Conservation (phyloP, 2,113 vertebrate genomes). For the Zootoca vivipara region DNA sequence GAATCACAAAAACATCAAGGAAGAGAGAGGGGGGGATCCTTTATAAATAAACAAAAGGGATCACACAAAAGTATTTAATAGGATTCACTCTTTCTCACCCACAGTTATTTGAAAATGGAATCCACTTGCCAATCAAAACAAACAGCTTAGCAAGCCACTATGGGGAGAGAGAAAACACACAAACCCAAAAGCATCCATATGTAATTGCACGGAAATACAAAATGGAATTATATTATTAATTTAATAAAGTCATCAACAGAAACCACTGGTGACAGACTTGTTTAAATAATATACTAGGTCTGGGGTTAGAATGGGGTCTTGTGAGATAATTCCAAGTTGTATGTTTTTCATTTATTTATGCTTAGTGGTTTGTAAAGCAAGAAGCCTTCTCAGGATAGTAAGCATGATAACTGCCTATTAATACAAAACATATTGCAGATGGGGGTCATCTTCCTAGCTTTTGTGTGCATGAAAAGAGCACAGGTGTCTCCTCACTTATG, state of each 20-base stretch:
- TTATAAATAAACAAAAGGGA: conserved; percentile 27
- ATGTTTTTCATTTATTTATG: background rate
- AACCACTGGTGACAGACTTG: conserved; percentile 26
- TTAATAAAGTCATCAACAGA: conserved; percentile 44
- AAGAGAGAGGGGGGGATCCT: conserved; percentile 22
- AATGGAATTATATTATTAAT: conserved; percentile 51
- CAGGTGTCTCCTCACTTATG: no score
- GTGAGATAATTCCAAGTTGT: conserved; percentile 8
- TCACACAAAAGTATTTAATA: conserved; percentile 48
- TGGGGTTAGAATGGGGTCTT: conserved; percentile 14
- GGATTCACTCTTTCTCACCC: conserved; percentile 50
- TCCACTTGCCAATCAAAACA: conserved; percentile 49
- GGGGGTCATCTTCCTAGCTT: no score
- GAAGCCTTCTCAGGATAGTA: background rate
- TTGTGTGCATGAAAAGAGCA: background rate
- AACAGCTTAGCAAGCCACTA: conserved; percentile 38
- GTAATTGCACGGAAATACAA: conserved; percentile 38
- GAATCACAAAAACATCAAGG: conserved; percentile 37
- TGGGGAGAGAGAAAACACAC: conserved; percentile 11
- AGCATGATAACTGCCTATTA: background rate
- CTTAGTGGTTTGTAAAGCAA: conserved; percentile 15
- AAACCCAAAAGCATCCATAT: conserved; percentile 27
- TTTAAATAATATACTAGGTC: conserved; percentile 45
- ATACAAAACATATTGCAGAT: background rate
- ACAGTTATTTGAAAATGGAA: conserved; percentile 46